Conservation (phyloP, 2,888 invertebrate species). For the Pollenia angustigena region DNA sequence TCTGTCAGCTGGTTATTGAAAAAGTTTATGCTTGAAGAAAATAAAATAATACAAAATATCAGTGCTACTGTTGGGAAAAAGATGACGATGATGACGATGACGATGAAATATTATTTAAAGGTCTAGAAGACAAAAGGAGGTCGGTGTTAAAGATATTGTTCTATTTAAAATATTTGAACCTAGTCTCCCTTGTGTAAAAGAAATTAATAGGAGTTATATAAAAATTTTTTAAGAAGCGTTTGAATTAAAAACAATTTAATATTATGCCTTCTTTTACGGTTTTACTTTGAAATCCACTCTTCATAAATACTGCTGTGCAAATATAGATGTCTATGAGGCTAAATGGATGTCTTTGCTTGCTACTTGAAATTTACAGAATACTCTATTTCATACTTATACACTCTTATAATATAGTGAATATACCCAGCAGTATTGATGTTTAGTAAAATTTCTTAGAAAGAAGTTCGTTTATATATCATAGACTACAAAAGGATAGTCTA, state of each 20-base stretch:
- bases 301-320: conserved; percentile 8
- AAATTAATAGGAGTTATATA: neutral
- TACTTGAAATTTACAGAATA: neutral
- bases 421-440: no score
- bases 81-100: conserved; percentile 14
- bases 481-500: no score
- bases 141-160: no score
- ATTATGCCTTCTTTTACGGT: neutral
- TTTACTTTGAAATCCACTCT: conserved; percentile 20
- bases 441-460: no score
- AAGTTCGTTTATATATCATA: no score
- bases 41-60: conserved; percentile 26
- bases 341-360: conserved; percentile 12
- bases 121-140: no score
- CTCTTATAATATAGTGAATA: no score
- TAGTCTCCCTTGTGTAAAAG: neutral
- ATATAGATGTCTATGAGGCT: neutral
- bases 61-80: neutral
- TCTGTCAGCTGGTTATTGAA: conserved; percentile 47
- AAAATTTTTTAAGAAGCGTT: neutral
- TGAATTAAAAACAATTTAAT: conserved; percentile 10
- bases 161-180: no score
- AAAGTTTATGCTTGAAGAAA: conserved; percentile 29
- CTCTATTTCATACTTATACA: no score
- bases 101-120: neutral